phyloP scores from a whole-genome alignment of 2,888 invertebrate species.

The Tipula helvola region DNA sequence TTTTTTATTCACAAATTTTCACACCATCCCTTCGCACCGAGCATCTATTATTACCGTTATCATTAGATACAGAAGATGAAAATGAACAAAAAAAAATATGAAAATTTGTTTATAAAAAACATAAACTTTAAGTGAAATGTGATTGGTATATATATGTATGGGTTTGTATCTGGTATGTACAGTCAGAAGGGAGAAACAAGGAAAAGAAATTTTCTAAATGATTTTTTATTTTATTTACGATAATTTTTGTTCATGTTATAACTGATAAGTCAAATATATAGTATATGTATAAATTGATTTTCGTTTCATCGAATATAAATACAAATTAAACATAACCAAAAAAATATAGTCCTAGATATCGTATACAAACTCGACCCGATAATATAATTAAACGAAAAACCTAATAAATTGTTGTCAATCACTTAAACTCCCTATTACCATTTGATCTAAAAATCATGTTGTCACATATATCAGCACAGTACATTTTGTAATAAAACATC shows the following conservation, averaged over 20 bases:
- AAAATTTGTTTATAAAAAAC: background rate
- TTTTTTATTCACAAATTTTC: background rate
- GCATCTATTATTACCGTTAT: background rate
- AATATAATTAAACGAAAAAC: background rate
- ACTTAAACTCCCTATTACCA: background rate
- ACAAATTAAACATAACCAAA: background rate
- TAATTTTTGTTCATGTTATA: background rate
- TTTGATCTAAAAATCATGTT: background rate
- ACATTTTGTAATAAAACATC: background rate
- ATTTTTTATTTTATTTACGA: background rate
- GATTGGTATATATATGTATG: background rate
- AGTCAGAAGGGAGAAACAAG: background rate
- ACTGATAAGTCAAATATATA: background rate
- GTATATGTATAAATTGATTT: background rate
- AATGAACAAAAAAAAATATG: background rate
- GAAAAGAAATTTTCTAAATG: background rate
- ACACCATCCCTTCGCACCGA: background rate
- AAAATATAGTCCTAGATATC: background rate
- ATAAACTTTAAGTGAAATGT: background rate
- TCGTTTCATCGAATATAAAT: background rate
- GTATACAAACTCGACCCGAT: background rate
- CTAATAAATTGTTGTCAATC: background rate
- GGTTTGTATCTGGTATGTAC: too few relatives aligned
- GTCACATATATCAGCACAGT: background rate
- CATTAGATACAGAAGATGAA: background rate